Evolutionary conservation across 1,140 invertebrate species (phyloP), one percentile per base, ranked within the genome.

Genomic region (Chlorops oryzae): DNA sequence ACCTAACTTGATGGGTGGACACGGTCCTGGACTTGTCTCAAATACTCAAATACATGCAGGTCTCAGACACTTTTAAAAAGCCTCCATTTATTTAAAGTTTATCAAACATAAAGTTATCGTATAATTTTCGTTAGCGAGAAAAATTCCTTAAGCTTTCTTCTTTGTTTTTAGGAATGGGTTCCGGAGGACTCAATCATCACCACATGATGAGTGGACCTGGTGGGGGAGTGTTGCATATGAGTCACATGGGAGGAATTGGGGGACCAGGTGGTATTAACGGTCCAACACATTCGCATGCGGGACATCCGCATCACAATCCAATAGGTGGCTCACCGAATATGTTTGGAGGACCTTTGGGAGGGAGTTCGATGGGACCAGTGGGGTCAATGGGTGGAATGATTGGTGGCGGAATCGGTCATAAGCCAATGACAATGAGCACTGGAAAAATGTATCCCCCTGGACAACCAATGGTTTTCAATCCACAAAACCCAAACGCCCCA

Each of bases 381-480:
- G 73, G 74, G 5, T 74, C 74, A 20, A 75, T 76, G 74, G 74
- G 73, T 47, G 70, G 73, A n/a, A 73, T 70, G 43, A 72, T 73
- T 2, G 40, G 45, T 10, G 38, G 41, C 10, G 63, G 62, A 1
- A 76, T 74, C 42, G 54, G 63, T 1, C 63, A 60, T 24, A 68
- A 66, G 27, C 66, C 69, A 20, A 90, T 92, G 87, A 86, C 89
- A 59, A 88, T 92, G 41, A 88, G 87, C 73, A 87, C 88, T 35
- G 89, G 88, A 28, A 92, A 92, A 79, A 87, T 92, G 37, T 97
- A 97, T 77, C 94, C 94, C 41, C 86, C 88, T 4, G 92, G 96
- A 74, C 91, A 96, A 71, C 88, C 92, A 5, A 96, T 96, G 92
- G 90, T 98, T 27, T 96, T 96, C 67, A 98, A 98, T 74, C 92